Conservation (phyloP, 2,888 invertebrate genomes). For the Phyllotreta striolata region DNA sequence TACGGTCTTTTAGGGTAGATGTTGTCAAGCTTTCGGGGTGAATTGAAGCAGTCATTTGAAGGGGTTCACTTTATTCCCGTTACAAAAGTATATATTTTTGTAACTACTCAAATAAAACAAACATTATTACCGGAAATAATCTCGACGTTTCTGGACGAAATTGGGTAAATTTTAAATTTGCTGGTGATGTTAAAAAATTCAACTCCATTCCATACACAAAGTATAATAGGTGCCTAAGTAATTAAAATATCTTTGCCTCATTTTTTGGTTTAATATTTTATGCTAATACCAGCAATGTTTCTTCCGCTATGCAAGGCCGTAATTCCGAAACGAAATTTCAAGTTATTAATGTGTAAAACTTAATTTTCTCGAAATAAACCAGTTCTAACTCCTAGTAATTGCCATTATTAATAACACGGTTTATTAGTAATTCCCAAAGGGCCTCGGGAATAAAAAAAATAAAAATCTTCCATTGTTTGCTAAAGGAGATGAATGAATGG, state of each 20-base stretch:
- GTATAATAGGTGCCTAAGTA: too few relatives aligned
- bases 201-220: too few relatives aligned
- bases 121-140: too few relatives aligned
- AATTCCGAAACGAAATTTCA: conserved; percentile 19
- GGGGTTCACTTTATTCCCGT: too few relatives aligned
- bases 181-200: too few relatives aligned
- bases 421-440: conserved; percentile 31
- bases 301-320: conserved; percentile 8
- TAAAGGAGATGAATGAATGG: conserved; percentile 32
- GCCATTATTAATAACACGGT: conserved; percentile 35
- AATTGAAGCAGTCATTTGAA: too few relatives aligned
- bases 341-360: conserved; percentile 32
- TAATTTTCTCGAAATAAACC: conserved; percentile 32
- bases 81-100: too few relatives aligned
- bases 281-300: conserved; percentile 11
- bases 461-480: conserved; percentile 25
- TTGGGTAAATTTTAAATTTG: too few relatives aligned
- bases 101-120: too few relatives aligned
- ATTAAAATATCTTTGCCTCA: conserved; percentile 1
- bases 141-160: too few relatives aligned
- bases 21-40: too few relatives aligned
- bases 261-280: conserved; percentile 18
- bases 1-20: too few relatives aligned
- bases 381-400: conserved; percentile 35
- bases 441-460: conserved; percentile 30